A percentile compares a stretch with the other conserved stretches of the same genome.
phyloP scores from a whole-genome alignment of 2,113 vertebrate genomes.

The Lipophrys pholis region DNA sequence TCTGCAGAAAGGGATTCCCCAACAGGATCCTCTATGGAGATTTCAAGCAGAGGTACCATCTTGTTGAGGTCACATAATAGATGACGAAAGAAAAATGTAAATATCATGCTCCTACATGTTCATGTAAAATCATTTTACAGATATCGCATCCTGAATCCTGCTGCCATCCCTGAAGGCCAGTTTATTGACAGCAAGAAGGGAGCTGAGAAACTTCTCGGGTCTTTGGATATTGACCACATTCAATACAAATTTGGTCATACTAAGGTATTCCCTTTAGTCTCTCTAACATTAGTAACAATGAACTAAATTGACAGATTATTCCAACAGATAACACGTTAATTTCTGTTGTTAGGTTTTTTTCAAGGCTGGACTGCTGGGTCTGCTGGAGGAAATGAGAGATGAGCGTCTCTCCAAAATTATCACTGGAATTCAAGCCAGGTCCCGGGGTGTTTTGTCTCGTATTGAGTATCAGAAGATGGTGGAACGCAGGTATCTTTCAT shows the following conservation, averaged over 20 bases:
- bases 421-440: constrained; percentile 88
- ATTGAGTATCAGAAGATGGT: constrained; percentile 91
- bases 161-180: constrained; percentile 84
- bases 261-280: constrained; percentile 76
- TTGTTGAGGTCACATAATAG: neutral
- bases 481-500: constrained; percentile 85
- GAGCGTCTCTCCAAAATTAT: constrained; percentile 90
- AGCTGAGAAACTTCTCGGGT: constrained; percentile 84
- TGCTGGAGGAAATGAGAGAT: constrained; percentile 92
- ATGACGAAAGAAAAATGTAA: neutral
- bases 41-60: constrained; percentile 87
- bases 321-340: neutral
- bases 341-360: constrained; percentile 76
- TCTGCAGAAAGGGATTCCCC: constrained; percentile 92
- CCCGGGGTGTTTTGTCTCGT: constrained; percentile 88
- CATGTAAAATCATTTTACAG: constrained; percentile 41
- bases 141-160: constrained; percentile 78
- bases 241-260: constrained; percentile 91
- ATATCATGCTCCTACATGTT: neutral
- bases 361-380: constrained; percentile 90
- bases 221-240: constrained; percentile 87
- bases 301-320: neutral
- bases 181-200: constrained; percentile 94
- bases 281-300: neutral
- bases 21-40: constrained; percentile 91